Evolutionary conservation across 1,140 invertebrate genomes (phyloP).

Genomic region (Coenobita brevimanus): DNA sequence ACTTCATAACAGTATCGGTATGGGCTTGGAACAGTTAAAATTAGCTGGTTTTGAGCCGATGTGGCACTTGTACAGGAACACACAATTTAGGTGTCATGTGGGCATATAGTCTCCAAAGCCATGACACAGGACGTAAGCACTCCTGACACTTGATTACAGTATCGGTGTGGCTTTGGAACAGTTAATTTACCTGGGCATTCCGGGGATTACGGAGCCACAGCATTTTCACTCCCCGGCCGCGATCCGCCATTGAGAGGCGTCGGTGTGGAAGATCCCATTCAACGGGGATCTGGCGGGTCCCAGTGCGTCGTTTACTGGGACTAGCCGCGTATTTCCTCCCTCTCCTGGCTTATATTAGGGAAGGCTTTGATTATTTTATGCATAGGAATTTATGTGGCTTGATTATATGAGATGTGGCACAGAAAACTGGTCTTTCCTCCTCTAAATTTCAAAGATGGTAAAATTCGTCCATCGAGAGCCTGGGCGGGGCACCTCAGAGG

Average conservation of each 20-base stretch:
- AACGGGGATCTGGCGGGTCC: conserved; percentile 1
- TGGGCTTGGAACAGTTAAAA: too few relatives aligned
- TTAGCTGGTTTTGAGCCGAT: too few relatives aligned
- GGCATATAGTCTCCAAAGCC: too few relatives aligned
- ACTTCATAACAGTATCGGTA: too few relatives aligned
- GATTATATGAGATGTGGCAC: too few relatives aligned
- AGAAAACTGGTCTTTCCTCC: too few relatives aligned
- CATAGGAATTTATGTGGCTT: too few relatives aligned
- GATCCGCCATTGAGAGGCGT: conserved; percentile 51
- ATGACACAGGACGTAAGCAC: too few relatives aligned
- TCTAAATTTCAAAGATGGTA: too few relatives aligned
- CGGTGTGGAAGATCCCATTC: conserved; percentile 57
- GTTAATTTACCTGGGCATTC: conserved; percentile 60
- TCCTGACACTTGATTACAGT: conserved; percentile 44
- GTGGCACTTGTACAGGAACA: too few relatives aligned
- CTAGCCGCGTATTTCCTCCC: conserved; percentile 3
- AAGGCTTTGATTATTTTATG: too few relatives aligned
- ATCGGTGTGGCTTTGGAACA: conserved; percentile 55
- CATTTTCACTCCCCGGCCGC: conserved; percentile 30
- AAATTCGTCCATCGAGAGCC: neutral
- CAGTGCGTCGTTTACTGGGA: conserved; percentile 32
- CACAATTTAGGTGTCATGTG: too few relatives aligned
- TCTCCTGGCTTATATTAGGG: neutral
- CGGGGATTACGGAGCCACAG: conserved; percentile 45
- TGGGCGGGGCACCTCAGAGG: neutral